Base-by-base conservation (phyloP, 2,113 vertebrate genomes). In the Suricata suricatta region DNA sequence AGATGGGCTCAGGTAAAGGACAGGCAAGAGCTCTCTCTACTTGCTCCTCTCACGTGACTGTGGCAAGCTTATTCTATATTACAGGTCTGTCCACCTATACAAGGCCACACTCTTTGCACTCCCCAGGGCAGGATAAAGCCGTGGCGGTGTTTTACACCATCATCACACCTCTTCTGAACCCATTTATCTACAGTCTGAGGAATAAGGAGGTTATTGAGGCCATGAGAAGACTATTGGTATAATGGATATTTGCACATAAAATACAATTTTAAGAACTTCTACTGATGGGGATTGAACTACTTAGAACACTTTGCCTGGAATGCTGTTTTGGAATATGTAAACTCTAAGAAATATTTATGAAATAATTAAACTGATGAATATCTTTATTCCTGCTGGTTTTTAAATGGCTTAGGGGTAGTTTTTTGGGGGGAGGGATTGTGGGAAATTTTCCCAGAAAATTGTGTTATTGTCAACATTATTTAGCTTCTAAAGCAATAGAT, bases 21-120 rank as follows among this genome's bases (percentile, higher is more conserved):
- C 85, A 85, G 90, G 47, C 6, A 1, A 93, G 69, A 50, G 72
- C 90, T 10, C 0, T 95, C 9, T 97, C 85, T 11, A 97, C 85
- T 10, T 97, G 93, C 14, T 95, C 85, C 31, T 81, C 90, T 50
- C 87, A 96, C 29, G 54, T 96, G 64, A 74, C 23, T 1, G 81
- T 76, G 81, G 44, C 72, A 21, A 96, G 86, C 12, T 31, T 95
- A 0, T 97, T 86, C 66, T 95, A 90, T n/a, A 10, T 16, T 5
- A 95, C 93, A 0, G 0, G 1, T 29, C 93, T 97, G 7, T 95
- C 54, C 21, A 90, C 79, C 9, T 84, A 93, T 7, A 84, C 52
- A 3, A 31, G 72, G 50, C 68, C 68, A 31, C 93, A 92, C 1
- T 69, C 88, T 19, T 29, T 82, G 60, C 83, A 77, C 60, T 69